Conservation (phyloP, 2,113 vertebrate species). For the Rhagologus leucostigma region DNA sequence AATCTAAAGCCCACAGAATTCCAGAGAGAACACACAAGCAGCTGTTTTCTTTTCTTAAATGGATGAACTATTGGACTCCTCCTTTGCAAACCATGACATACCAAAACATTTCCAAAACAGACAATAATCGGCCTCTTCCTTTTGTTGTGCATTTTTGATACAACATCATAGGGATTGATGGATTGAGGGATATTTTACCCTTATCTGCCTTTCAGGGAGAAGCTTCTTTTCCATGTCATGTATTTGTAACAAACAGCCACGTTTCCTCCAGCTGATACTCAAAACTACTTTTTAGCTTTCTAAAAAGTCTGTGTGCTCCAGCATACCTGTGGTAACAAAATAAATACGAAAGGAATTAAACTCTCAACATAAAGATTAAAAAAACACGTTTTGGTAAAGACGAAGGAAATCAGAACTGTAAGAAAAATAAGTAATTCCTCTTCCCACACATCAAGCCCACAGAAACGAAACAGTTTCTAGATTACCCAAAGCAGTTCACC, state of each 20-base stretch:
- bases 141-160: neutral
- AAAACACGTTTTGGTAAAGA: neutral
- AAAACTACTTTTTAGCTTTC: neutral
- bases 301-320: neutral
- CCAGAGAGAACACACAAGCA: neutral
- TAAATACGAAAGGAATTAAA: neutral
- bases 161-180: neutral
- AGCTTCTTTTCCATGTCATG: neutral
- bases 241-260: neutral
- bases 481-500: neutral
- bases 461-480: neutral
- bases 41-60: neutral
- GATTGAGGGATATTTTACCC: neutral
- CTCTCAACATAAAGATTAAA: neutral
- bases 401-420: neutral
- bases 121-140: neutral
- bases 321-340: neutral
- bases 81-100: neutral
- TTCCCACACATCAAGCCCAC: neutral
- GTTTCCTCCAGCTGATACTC: neutral
- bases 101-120: neutral
- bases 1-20: neutral
- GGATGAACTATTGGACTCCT: neutral
- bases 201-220: neutral
- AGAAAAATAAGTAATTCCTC: conserved; percentile 2